A percentile compares a stretch with the other conserved stretches of the same genome.
Conservation (phyloP, 2,113 vertebrate genomes). For the Hyperopisus bebe region DNA sequence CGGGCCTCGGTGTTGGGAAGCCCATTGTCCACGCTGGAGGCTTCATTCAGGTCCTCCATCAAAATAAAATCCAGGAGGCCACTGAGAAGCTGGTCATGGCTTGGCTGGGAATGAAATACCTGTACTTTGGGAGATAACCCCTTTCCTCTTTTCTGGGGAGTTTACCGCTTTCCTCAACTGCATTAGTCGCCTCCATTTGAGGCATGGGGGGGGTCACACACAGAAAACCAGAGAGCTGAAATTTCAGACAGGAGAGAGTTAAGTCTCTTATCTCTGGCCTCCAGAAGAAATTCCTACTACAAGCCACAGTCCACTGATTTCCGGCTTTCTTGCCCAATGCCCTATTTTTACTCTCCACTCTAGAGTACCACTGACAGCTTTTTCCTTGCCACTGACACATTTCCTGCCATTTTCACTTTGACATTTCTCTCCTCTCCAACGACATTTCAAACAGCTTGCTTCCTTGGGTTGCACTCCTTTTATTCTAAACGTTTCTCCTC, state of each 20-base stretch:
- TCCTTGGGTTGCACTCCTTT: slow-evolving; percentile 53
- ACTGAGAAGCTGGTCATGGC: neutral
- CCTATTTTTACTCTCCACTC: slow-evolving; percentile 87
- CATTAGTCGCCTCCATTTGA: slow-evolving; percentile 4
- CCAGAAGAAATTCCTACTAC: slow-evolving; percentile 89
- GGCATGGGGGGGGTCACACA: slow-evolving; percentile 5
- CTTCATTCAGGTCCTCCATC: neutral
- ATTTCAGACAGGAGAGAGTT: slow-evolving; percentile 71
- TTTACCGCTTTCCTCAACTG: slow-evolving; percentile 5
- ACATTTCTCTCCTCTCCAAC: slow-evolving; percentile 55
- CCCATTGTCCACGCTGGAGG: neutral
- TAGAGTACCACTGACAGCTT: slow-evolving; percentile 82
- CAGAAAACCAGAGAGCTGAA: slow-evolving; percentile 29
- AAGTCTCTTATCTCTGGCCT: slow-evolving; percentile 84
- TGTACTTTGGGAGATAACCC: slow-evolving; percentile 13
- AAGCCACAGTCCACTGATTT: slow-evolving; percentile 81
- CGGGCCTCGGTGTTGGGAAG: neutral
- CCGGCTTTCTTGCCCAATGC: slow-evolving; percentile 88
- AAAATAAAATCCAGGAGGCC: slow-evolving; percentile 2
- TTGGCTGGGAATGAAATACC: slow-evolving; percentile 1
- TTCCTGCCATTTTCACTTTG: slow-evolving; percentile 72
- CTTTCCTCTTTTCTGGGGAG: slow-evolving; percentile 7
- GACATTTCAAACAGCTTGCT: slow-evolving; percentile 26
- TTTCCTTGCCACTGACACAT: slow-evolving; percentile 78
- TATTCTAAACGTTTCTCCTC: slow-evolving; percentile 38